phyloP scores from a whole-genome alignment of 2,888 invertebrate species.

The Junonia oenone region DNA sequence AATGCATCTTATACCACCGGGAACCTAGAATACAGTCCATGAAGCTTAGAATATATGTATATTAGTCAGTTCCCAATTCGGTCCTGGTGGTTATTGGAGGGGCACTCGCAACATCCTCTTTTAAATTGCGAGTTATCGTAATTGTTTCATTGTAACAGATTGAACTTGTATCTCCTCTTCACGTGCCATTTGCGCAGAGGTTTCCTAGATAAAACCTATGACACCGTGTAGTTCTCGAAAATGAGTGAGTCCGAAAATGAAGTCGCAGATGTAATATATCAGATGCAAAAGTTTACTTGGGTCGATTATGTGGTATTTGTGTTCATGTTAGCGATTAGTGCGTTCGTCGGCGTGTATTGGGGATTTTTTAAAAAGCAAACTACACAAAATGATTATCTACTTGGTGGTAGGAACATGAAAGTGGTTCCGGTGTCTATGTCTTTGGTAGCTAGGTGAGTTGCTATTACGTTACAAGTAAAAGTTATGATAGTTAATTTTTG shows the following conservation, averaged over 20 bases:
- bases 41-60: constrained; percentile 6
- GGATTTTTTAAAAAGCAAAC: constrained; percentile 84
- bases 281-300: constrained; percentile 84
- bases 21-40: not conserved
- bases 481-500: not conserved
- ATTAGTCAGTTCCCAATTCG: constrained; percentile 57
- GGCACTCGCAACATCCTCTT: constrained; percentile 77
- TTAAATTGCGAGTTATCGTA: constrained; percentile 79
- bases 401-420: constrained; percentile 90
- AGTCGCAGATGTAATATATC: constrained; percentile 40
- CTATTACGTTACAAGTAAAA: not conserved
- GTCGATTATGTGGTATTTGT: constrained; percentile 89
- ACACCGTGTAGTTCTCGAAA: constrained; percentile 28
- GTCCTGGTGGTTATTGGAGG: constrained; percentile 56
- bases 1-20: not conserved
- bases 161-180: constrained; percentile 51
- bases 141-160: constrained; percentile 77
- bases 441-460: constrained; percentile 86
- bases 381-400: constrained; percentile 85
- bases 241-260: constrained; percentile 17
- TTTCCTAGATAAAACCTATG: constrained; percentile 36
- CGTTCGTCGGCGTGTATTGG: constrained; percentile 90
- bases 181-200: constrained; percentile 50
- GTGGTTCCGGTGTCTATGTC: constrained; percentile 91
- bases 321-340: constrained; percentile 86